Conservation (phyloP, 2,888 invertebrate species). For the Pyrochroa serraticornis region DNA sequence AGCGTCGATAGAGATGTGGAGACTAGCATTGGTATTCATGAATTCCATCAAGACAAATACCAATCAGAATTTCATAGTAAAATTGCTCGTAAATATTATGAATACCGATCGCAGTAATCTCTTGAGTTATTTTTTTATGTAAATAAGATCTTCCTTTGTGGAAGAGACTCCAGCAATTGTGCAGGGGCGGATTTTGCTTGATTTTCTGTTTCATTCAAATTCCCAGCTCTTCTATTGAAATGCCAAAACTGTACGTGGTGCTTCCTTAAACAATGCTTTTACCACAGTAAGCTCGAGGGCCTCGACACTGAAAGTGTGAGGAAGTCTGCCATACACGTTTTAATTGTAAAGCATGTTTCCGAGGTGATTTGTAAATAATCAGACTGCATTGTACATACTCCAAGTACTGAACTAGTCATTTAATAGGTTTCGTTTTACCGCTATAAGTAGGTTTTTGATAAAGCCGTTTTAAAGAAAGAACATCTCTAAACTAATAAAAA, state of each 20-base stretch:
- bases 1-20: no score
- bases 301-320: slow-evolving; percentile 15
- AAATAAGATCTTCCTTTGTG: no score
- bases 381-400: slow-evolving; percentile 33
- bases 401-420: slow-evolving; percentile 23
- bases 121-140: no score
- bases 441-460: slow-evolving; percentile 26
- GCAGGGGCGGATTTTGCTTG: slow-evolving; percentile 4
- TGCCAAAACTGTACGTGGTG: slow-evolving; percentile 22
- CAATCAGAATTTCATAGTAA: no score
- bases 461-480: slow-evolving; percentile 30
- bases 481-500: slow-evolving; percentile 3
- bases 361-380: slow-evolving; percentile 31
- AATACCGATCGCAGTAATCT: no score
- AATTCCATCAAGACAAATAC: no score
- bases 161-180: neutral
- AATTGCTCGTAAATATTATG: no score
- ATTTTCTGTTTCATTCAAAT: slow-evolving; percentile 14
- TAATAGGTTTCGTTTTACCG: slow-evolving; percentile 9
- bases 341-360: slow-evolving; percentile 16
- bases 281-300: slow-evolving; percentile 24
- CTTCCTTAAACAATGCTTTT: slow-evolving; percentile 26
- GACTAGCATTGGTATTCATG: no score
- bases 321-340: slow-evolving; percentile 15
- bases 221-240: neutral